Conservation (phyloP, 1,140 invertebrate species). For the Halictus rubicundus region DNA sequence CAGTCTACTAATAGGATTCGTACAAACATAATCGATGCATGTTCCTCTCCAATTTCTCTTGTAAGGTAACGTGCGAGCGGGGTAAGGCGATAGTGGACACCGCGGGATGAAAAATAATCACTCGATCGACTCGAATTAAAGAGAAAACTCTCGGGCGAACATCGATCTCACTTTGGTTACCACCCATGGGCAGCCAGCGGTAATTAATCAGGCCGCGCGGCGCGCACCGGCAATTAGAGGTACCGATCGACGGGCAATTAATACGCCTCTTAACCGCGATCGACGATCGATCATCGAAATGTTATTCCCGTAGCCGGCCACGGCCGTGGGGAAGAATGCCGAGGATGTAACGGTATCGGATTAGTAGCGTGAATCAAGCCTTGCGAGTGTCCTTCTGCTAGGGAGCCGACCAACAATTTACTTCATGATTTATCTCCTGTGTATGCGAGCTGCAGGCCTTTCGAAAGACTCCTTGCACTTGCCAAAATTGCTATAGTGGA, state of each 20-base stretch:
- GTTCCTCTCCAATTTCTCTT: too few relatives aligned
- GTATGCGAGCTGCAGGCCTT: too few relatives aligned
- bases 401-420: conserved; percentile 1
- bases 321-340: conserved; percentile 27
- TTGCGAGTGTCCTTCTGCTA: conserved; percentile 3
- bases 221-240: conserved; percentile 63
- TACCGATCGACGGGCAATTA: conserved; percentile 66
- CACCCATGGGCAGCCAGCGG: conserved; percentile 53
- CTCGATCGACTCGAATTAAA: conserved; percentile 63
- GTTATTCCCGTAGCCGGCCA: conserved; percentile 48
- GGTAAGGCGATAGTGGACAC: too few relatives aligned
- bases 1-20: too few relatives aligned
- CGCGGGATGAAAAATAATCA: conserved; percentile 59
- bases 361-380: conserved; percentile 50
- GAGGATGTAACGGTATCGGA: conserved; percentile 42
- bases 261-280: conserved; percentile 68
- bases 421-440: neutral
- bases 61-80: too few relatives aligned
- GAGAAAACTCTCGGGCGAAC: conserved; percentile 49
- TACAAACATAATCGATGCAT: too few relatives aligned
- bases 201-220: conserved; percentile 63
- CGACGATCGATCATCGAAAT: conserved; percentile 67
- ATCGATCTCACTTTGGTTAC: conserved; percentile 65
- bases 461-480: neutral
- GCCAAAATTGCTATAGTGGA: too few relatives aligned